These are phyloP conservation scores for Hydra vulgaris DNA, from an alignment of 30 jellyfish, hydroid and myxozoan genomes.

Conservation along the genomic window DNA sequence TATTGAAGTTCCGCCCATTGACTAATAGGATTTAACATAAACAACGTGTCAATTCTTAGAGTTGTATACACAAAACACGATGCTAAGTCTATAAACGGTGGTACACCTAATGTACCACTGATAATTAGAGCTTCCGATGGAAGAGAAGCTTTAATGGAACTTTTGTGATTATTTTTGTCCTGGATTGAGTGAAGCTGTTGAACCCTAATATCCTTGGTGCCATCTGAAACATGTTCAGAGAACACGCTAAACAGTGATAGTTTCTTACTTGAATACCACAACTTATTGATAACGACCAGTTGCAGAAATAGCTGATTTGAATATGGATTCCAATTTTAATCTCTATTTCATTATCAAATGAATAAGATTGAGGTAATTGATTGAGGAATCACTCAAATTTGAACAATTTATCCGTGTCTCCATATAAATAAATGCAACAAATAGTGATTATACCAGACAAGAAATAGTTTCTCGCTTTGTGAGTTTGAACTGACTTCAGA, in stretches of 20 bases:
- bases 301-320: neutral
- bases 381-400: neutral
- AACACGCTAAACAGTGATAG: neutral
- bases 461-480: too few relatives aligned
- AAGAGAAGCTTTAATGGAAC: neutral
- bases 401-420: neutral
- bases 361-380: neutral
- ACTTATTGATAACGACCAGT: neutral
- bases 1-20: neutral
- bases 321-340: neutral
- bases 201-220: neutral
- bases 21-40: neutral
- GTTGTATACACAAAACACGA: neutral
- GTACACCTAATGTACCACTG: neutral
- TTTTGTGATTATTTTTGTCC: neutral
- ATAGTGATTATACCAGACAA: too few relatives aligned
- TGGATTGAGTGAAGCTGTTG: neutral
- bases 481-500: too few relatives aligned
- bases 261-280: neutral
- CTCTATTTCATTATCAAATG: neutral
- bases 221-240: neutral
- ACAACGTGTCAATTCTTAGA: neutral
- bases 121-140: neutral
- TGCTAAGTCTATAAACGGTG: neutral
- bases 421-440: too few relatives aligned